Conservation (phyloP, 2,113 vertebrate genomes). For the Gnathonemus longibarbis region DNA sequence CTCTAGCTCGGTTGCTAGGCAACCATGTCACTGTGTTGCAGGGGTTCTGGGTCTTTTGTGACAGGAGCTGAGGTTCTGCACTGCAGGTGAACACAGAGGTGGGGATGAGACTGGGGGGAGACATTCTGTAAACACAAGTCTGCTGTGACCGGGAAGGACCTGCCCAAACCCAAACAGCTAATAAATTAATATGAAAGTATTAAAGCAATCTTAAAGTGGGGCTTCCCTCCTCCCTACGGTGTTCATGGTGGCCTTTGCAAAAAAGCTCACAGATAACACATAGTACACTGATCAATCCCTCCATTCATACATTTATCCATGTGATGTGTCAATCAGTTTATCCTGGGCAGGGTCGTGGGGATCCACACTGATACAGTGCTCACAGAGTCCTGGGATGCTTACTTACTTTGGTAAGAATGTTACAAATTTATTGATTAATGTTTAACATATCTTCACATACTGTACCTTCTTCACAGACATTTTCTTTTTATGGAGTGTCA, state of each 20-base stretch:
- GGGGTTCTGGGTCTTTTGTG: neutral
- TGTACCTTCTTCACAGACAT: neutral
- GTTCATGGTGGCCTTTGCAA: neutral
- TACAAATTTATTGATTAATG: neutral
- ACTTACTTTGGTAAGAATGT: neutral
- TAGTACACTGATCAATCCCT: neutral
- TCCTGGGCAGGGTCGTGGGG: neutral
- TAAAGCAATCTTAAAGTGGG: neutral
- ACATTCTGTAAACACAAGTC: neutral
- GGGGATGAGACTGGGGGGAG: neutral
- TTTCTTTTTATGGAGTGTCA: neutral
- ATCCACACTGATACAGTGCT: neutral
- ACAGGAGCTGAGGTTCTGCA: slow-evolving; percentile 1
- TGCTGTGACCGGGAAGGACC: neutral
- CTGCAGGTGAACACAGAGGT: neutral
- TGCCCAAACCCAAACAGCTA: neutral
- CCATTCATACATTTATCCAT: neutral
- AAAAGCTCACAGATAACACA: neutral
- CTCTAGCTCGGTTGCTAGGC: neutral
- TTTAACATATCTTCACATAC: neutral
- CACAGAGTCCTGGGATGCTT: neutral
- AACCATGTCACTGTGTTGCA: neutral
- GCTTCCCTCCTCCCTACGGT: neutral
- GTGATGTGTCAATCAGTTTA: neutral
- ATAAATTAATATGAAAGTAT: neutral